Conservation (phyloP, 2,888 invertebrate species). For the Philonicus albiceps region DNA sequence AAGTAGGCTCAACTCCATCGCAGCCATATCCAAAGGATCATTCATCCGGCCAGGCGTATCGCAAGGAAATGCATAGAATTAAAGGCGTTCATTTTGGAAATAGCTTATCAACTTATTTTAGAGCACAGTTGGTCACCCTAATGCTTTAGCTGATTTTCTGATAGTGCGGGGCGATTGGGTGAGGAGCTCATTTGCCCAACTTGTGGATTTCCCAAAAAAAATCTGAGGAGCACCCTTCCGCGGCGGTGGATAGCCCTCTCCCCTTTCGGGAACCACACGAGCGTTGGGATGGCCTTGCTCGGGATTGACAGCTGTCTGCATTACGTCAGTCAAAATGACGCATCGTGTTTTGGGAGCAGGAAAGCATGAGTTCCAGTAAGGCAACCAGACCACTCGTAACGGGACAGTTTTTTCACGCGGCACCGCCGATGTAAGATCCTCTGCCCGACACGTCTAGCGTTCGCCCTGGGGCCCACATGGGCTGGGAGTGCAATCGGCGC, state of each 20-base stretch:
- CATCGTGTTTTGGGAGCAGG: slow-evolving; percentile 64
- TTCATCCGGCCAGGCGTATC: too few relatives aligned
- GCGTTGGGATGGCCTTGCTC: neutral
- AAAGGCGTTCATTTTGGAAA: too few relatives aligned
- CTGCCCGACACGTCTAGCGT: neutral
- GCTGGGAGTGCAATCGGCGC: neutral
- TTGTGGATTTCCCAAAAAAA: neutral
- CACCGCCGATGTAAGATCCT: neutral
- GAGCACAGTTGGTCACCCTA: neutral
- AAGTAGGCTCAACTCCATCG: too few relatives aligned
- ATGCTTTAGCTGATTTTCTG: neutral
- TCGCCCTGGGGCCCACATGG: neutral
- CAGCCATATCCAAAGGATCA: too few relatives aligned
- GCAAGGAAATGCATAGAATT: too few relatives aligned
- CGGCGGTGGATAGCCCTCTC: neutral
- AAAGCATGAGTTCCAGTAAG: slow-evolving; percentile 58
- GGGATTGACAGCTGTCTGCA: slow-evolving; percentile 63
- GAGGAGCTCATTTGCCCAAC: neutral
- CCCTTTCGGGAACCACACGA: neutral
- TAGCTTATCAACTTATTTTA: neutral
- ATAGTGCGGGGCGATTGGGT: neutral
- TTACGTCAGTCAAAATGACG: slow-evolving; percentile 65
- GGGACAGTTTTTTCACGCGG: slow-evolving; percentile 16
- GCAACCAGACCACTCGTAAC: neutral
- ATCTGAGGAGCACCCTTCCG: neutral